Conservation (phyloP, 2,888 invertebrate species). For the Opisthograptis luteolata region DNA sequence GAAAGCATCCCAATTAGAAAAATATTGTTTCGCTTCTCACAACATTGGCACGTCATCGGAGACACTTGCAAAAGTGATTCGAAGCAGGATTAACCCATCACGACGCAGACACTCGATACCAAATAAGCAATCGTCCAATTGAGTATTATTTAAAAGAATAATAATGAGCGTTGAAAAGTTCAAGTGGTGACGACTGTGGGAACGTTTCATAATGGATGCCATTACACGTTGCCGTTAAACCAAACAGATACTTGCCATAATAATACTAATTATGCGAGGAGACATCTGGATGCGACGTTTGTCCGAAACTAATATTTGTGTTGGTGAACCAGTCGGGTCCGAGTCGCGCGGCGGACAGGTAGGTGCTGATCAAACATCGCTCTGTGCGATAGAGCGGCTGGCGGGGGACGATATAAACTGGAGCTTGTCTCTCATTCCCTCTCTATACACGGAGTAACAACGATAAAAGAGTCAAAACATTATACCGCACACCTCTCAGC, state of each 20-base stretch:
- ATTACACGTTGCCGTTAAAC: slow-evolving; percentile 9
- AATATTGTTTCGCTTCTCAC: neutral
- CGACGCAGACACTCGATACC: slow-evolving; percentile 3
- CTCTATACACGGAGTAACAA: no score
- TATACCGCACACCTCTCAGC: no score
- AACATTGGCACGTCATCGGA: neutral
- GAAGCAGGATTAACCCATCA: slow-evolving; percentile 4
- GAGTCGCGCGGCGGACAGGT: no score
- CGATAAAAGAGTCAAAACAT: no score
- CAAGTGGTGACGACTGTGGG: slow-evolving; percentile 9
- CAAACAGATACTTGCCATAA: slow-evolving; percentile 7
- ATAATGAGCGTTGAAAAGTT: slow-evolving; percentile 6
- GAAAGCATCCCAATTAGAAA: no score
- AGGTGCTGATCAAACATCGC: no score
- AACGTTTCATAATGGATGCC: slow-evolving; percentile 2
- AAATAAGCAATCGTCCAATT: slow-evolving; percentile 5
- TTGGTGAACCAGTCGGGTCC: neutral
- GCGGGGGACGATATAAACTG: no score
- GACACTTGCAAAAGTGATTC: neutral
- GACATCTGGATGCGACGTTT: slow-evolving; percentile 9
- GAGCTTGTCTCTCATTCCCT: no score
- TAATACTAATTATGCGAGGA: slow-evolving; percentile 6
- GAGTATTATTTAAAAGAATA: slow-evolving; percentile 8
- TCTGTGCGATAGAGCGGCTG: no score
- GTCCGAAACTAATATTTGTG: slow-evolving; percentile 1